These are phyloP conservation scores for Ardeotis arabs DNA, from an alignment of 2,113 vertebrate genomes.

Conservation along the genomic window DNA sequence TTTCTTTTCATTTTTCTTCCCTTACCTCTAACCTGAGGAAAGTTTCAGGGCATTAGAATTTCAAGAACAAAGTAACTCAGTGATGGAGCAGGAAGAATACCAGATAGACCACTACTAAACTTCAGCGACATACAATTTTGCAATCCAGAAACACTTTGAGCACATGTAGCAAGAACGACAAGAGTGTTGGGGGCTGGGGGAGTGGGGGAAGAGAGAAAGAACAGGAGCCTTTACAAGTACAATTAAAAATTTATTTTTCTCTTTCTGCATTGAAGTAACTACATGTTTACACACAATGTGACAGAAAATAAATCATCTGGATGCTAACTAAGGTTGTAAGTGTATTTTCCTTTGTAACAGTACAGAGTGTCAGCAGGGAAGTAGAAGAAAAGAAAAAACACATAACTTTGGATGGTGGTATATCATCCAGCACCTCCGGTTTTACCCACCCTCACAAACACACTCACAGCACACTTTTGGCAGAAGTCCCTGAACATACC, in stretches of 20 bases:
- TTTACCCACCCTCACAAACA: not conserved
- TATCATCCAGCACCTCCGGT: not conserved
- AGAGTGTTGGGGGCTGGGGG: too few relatives aligned
- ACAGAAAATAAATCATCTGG: not conserved
- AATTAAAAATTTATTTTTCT: constrained; percentile 76
- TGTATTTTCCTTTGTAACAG: not conserved
- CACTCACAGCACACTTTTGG: not conserved
- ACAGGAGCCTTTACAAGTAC: constrained; percentile 33
- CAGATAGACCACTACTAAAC: not conserved
- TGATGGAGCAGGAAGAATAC: not conserved
- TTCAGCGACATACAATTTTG: not conserved
- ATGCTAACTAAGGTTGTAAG: not conserved
- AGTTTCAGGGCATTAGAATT: not conserved
- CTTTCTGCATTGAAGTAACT: constrained; percentile 54
- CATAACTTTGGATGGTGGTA: not conserved
- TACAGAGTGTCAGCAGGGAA: not conserved
- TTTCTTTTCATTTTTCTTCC: not conserved
- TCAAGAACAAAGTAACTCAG: not conserved
- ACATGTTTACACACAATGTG: constrained; percentile 42
- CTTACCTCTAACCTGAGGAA: not conserved
- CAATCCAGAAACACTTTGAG: not conserved
- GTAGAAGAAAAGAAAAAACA: not conserved
- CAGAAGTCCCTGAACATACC: not conserved
- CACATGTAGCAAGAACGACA: not conserved
- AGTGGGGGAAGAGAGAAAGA: not conserved